phyloP scores from a whole-genome alignment of 2,888 invertebrate genomes.

The Malthinus flaveolus region DNA sequence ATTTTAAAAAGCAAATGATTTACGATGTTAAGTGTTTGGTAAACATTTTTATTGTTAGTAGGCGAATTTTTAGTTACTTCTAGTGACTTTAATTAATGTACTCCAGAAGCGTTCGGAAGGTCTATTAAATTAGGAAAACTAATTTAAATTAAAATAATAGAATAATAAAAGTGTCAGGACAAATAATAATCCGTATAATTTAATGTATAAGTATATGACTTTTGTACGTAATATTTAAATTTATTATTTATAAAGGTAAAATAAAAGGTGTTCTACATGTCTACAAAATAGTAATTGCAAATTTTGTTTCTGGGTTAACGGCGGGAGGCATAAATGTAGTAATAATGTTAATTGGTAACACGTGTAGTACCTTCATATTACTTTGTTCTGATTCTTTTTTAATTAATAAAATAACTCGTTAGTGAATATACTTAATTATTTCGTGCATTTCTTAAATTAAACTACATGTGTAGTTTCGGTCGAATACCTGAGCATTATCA shows the following conservation, averaged over 20 bases:
- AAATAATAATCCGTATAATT: constrained; percentile 6
- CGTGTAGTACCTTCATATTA: neutral
- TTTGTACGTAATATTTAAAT: constrained; percentile 3
- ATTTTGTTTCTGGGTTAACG: constrained; percentile 4
- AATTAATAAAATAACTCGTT: too few relatives aligned
- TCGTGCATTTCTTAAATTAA: too few relatives aligned
- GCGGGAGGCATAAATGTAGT: neutral
- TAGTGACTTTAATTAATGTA: neutral
- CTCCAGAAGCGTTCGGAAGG: neutral
- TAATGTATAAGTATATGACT: constrained; percentile 4
- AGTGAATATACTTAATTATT: too few relatives aligned
- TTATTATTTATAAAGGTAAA: neutral
- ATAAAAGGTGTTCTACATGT: neutral
- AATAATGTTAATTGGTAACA: too few relatives aligned
- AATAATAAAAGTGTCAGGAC: constrained; percentile 6
- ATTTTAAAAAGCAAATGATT: neutral
- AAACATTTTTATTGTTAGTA: neutral
- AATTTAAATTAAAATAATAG: constrained; percentile 6
- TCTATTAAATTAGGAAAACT: constrained; percentile 5
- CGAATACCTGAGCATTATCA: too few relatives aligned
- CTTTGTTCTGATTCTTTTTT: neutral
- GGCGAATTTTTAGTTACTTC: neutral
- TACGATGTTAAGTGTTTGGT: neutral
- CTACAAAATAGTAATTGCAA: constrained; percentile 2
- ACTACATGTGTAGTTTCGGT: too few relatives aligned